phyloP scores from a whole-genome alignment of 2,113 vertebrate genomes.

The Coptodon rendalli region DNA sequence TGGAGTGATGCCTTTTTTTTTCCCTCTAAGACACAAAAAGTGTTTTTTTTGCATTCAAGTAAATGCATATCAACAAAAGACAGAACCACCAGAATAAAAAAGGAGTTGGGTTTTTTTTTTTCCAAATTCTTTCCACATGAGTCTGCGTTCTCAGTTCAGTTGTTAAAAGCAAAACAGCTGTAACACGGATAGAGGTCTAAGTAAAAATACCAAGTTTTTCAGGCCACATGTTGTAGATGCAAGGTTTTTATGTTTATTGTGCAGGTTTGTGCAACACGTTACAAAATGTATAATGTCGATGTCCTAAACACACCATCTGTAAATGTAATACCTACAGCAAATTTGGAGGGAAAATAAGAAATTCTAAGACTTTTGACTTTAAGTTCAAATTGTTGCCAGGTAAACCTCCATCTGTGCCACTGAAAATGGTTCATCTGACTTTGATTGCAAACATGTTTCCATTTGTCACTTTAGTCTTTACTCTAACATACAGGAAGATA shows the following conservation, averaged over 20 bases:
- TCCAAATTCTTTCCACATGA: fast-evolving
- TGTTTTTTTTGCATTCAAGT: not conserved
- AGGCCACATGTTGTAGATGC: not conserved
- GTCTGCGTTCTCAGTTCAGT: not conserved
- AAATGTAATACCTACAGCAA: not conserved
- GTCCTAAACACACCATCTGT: not conserved
- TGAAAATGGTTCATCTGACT: not conserved
- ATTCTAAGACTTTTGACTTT: not conserved
- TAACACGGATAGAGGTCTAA: not conserved
- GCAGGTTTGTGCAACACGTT: not conserved
- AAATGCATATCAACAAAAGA: not conserved
- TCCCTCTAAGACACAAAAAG: not conserved
- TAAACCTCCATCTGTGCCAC: not conserved
- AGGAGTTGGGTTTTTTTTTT: fast-evolving
- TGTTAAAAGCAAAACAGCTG: not conserved
- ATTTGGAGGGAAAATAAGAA: not conserved
- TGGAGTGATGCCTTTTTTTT: not conserved
- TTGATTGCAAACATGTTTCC: not conserved
- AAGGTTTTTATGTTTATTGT: not conserved
- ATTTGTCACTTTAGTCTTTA: not conserved
- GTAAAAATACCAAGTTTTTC: not conserved
- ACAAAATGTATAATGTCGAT: not conserved
- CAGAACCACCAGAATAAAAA: not conserved
- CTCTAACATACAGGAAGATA: not conserved
- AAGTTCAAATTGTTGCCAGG: not conserved